Conservation (phyloP, 2,797 vertebrate genomes). For the Sitta carolinensis region DNA sequence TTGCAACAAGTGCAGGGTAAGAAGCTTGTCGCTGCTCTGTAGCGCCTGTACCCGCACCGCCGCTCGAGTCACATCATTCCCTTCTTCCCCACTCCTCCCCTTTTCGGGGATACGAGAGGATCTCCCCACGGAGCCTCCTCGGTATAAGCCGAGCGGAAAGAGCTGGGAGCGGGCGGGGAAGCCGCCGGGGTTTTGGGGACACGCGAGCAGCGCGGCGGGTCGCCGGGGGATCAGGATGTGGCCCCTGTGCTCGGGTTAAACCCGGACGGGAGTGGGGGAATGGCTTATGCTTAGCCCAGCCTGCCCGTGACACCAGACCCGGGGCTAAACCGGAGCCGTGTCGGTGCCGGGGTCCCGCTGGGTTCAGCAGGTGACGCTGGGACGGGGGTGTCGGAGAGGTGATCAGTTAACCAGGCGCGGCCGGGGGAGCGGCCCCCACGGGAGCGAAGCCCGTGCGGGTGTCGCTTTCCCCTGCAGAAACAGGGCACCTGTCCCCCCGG, state of each 20-base stretch:
- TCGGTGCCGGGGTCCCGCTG: background rate
- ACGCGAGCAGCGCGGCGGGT: background rate
- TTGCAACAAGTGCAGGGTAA: background rate
- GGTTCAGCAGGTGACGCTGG: background rate
- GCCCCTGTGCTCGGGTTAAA: background rate
- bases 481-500: constrained; percentile 49
- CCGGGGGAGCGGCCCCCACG: background rate
- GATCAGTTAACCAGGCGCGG: background rate
- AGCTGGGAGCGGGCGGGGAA: background rate
- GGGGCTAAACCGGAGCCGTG: background rate
- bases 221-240: background rate
- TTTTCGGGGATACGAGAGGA: background rate
- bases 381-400: background rate
- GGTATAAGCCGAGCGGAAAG: background rate
- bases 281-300: background rate
- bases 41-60: background rate
- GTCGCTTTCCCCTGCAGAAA: constrained; percentile 41
- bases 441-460: background rate
- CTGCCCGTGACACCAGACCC: background rate
- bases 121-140: background rate
- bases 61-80: background rate
- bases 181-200: background rate
- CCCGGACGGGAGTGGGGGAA: no score
- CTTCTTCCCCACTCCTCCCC: background rate
- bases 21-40: background rate